Conservation (phyloP, 2,797 vertebrate genomes). For the Melanotaenia pygmaea region DNA sequence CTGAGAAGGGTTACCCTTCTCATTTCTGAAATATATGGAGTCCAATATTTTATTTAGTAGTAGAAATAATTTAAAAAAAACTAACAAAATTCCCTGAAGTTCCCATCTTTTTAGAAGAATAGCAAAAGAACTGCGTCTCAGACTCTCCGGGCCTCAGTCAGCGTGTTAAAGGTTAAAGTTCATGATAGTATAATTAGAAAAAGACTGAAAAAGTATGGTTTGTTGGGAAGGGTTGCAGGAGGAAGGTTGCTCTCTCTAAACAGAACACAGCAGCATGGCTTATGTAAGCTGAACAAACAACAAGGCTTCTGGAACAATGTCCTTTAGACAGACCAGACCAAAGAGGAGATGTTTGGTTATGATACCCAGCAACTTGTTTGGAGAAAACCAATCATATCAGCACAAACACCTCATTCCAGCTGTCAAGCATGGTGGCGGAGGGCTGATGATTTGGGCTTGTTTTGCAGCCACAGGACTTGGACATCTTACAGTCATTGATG, state of each 20-base stretch:
- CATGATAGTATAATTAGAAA: too few species aligned
- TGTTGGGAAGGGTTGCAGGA: too few species aligned
- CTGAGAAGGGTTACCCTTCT: background rate
- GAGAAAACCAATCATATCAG: background rate
- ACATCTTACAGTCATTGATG: background rate
- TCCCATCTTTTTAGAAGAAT: background rate
- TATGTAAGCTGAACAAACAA: background rate
- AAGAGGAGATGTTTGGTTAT: too few species aligned
- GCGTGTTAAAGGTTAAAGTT: background rate
- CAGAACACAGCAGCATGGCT: background rate
- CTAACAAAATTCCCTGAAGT: background rate
- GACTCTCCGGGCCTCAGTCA: background rate
- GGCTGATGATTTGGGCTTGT: background rate
- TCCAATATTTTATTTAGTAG: background rate
- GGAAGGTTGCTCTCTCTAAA: background rate
- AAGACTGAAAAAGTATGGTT: too few species aligned
- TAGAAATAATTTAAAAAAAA: background rate
- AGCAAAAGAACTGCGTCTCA: background rate
- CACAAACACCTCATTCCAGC: background rate
- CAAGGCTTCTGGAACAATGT: background rate
- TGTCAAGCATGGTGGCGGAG: background rate
- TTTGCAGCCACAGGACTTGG: background rate
- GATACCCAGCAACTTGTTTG: background rate
- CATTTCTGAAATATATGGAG: background rate
- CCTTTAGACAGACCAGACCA: background rate